These are phyloP conservation scores for Amaurobius ferox DNA, from an alignment of 2,888 invertebrate species.

Conservation along the genomic window DNA sequence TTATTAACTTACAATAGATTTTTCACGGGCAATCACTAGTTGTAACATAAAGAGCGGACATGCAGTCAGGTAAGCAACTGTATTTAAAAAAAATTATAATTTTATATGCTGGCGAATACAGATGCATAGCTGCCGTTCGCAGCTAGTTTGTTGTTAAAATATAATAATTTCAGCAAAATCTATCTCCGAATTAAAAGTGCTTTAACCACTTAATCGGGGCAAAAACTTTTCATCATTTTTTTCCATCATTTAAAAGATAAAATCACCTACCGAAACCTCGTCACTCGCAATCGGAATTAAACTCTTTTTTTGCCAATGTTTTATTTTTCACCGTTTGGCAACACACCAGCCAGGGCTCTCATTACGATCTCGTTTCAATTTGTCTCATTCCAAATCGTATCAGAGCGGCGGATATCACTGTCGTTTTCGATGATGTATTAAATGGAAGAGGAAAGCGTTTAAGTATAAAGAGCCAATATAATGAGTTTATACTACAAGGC, in stretches of 20 bases:
- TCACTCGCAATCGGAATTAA: conserved; percentile 24
- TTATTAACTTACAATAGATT: no score
- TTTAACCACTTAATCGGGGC: not conserved
- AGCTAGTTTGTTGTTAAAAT: no score
- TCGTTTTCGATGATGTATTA: conserved; percentile 5
- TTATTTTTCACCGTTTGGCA: conserved; percentile 36
- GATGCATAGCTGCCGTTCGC: no score
- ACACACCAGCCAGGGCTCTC: conserved; percentile 37
- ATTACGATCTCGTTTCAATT: conserved; percentile 44
- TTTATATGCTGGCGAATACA: no score
- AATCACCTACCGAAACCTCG: conserved; percentile 36
- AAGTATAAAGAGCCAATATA: no score
- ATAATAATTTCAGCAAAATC: not conserved
- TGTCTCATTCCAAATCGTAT: conserved; percentile 27
- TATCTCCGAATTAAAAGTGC: not conserved
- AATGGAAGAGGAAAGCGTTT: not conserved
- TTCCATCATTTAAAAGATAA: conserved; percentile 5
- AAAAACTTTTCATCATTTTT: not conserved
- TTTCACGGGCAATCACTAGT: no score
- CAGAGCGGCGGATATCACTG: conserved; percentile 10
- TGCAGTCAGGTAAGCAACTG: no score
- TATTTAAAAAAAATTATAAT: no score
- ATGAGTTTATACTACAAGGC: no score
- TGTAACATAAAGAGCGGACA: no score
- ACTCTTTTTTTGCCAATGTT: not conserved